Evolutionary conservation across 2,113 vertebrate species (phyloP).

Genomic region (Eudyptes chrysolophus): DNA sequence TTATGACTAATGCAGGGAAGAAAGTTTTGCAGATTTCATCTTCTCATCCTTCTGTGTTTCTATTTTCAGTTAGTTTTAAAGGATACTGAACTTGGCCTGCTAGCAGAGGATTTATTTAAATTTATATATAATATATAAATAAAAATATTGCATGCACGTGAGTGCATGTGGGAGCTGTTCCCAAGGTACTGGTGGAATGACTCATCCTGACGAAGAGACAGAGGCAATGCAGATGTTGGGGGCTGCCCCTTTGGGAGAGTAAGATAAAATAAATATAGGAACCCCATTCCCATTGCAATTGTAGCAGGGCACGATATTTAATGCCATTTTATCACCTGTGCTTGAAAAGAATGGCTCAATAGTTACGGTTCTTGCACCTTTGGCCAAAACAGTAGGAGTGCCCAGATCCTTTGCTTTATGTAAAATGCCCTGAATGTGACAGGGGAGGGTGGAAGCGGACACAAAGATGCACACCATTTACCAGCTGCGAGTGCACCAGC

Average conservation of each 20-base stretch:
- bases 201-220: neutral
- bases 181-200: slow-evolving; percentile 26
- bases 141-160: neutral
- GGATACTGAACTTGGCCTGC: slow-evolving; percentile 18
- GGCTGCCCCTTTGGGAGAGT: neutral
- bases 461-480: neutral
- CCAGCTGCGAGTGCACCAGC: neutral
- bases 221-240: neutral
- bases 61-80: slow-evolving; percentile 66
- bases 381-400: neutral
- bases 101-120: slow-evolving; percentile 52
- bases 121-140: neutral
- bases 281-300: neutral
- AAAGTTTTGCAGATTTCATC: slow-evolving; percentile 49
- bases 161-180: slow-evolving; percentile 33
- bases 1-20: slow-evolving; percentile 42
- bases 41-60: slow-evolving; percentile 48
- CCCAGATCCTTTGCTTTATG: neutral
- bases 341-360: neutral
- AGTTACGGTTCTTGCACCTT: neutral
- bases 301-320: neutral
- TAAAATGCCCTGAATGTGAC: neutral
- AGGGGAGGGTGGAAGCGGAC: neutral
- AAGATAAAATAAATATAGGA: neutral
- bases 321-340: neutral